Evolutionary conservation across 2,888 invertebrate species (phyloP).

Genomic region (Sesamia inferens): DNA sequence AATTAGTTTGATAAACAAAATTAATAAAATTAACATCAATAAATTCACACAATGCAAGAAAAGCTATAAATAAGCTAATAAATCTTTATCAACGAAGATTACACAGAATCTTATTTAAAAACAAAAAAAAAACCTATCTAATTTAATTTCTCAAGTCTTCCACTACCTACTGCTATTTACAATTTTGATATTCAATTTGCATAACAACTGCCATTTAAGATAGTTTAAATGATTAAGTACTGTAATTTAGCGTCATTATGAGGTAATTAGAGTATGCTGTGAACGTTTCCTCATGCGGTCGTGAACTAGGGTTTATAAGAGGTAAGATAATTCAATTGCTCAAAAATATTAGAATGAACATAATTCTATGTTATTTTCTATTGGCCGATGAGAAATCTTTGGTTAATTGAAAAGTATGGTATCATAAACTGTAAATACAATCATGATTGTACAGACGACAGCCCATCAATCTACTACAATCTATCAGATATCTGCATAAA

Average conservation of each 20-base stretch:
- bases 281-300: slow-evolving; percentile 58
- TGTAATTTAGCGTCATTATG: slow-evolving; percentile 65
- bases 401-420: slow-evolving; percentile 52
- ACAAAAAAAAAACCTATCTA: slow-evolving; percentile 20
- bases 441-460: slow-evolving; percentile 19
- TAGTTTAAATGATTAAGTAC: slow-evolving; percentile 65
- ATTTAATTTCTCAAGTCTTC: slow-evolving; percentile 46
- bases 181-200: slow-evolving; percentile 64
- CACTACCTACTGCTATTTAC: slow-evolving; percentile 59
- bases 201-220: slow-evolving; percentile 64
- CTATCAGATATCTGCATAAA: too few relatives aligned
- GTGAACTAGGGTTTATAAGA: slow-evolving; percentile 58
- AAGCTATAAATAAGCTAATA: background rate
- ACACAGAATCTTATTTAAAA: slow-evolving; percentile 5
- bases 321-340: slow-evolving; percentile 63
- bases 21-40: background rate
- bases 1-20: background rate
- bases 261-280: slow-evolving; percentile 64
- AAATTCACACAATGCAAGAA: slow-evolving; percentile 16
- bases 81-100: slow-evolving; percentile 15
- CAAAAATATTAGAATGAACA: slow-evolving; percentile 62
- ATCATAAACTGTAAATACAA: slow-evolving; percentile 35
- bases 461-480: too few relatives aligned
- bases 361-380: slow-evolving; percentile 65
- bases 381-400: slow-evolving; percentile 61